Base-by-base conservation (phyloP, 2,888 invertebrate species). In the Polymixis lichenea region DNA sequence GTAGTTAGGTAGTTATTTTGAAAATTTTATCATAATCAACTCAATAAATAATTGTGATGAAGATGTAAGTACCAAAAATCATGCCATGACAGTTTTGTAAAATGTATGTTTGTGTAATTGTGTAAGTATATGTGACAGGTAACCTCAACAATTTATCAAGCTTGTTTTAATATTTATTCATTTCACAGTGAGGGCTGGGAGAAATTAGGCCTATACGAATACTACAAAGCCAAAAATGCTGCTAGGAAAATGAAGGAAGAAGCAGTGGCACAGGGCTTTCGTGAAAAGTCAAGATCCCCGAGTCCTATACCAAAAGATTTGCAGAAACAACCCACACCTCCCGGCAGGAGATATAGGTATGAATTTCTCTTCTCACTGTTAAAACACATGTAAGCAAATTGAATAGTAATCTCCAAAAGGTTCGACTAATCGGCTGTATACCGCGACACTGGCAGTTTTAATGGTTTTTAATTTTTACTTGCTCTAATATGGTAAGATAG, bases 181-280 rank as follows among this genome's bases (percentile, higher is more conserved):
- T 72, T 91, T 90, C 95, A 74, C 93, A 98, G 98, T 94, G 99
- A 99, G 94, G 99, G 99, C 51, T 99, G 99, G 99, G 99, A 99
- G 94, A 99, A 99, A 95, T 97, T 99, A 91, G 99, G 99, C 82
- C 97, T 99, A 74, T 99, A 99, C 94, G 99, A 99, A 95, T 99
- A 99, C 96, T 99, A 99, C 95, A 99, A 99, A 95, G 99, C 99
- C 11, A 99, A 99, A 95, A 98, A 99, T 93, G 97, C 98, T 78
- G 99, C 99, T 3, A 98, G 98, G 87, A 98, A 98, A 91, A 97
- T 98, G 91, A 99, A 99, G 92, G 98, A 99, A 90, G 98, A 98
- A 83, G 98, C 98, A 72, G 97, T 99, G 75, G 97, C 97, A 32
- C 97, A 97, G 71, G 98, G 98, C 25, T 91, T 97, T 67, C 96